Evolutionary conservation across 2,113 vertebrate species (phyloP).

Genomic region (Channa maculata): DNA sequence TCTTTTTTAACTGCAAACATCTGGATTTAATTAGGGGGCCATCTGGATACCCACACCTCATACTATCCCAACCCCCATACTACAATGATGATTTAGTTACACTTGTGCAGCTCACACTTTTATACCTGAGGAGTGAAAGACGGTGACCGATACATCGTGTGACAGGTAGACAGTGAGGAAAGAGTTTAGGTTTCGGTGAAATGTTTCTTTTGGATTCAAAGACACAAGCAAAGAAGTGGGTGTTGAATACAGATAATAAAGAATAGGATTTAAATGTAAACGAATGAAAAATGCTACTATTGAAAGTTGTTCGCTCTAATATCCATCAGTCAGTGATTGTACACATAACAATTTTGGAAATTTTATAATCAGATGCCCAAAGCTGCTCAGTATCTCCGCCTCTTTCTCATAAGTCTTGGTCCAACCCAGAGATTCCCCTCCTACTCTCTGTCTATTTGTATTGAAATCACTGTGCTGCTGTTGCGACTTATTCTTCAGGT

Average conservation of each 20-base stretch:
- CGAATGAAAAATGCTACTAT: too few relatives aligned
- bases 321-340: too few relatives aligned
- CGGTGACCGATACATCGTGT: conserved; percentile 20
- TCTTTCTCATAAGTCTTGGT: conserved; percentile 17
- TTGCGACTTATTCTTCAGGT: conserved; percentile 23
- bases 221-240: too few relatives aligned
- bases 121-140: conserved; percentile 68
- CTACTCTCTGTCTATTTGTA: conserved; percentile 59
- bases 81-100: conserved; percentile 63
- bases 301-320: too few relatives aligned
- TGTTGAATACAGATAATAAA: too few relatives aligned
- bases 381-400: background rate
- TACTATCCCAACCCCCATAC: background rate
- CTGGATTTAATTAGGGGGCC: conserved; percentile 77
- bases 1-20: conserved; percentile 61
- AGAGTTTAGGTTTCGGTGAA: background rate
- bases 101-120: conserved; percentile 38
- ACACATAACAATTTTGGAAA: too few relatives aligned
- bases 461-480: conserved; percentile 37
- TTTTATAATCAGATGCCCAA: too few relatives aligned
- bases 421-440: conserved; percentile 42
- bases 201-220: background rate
- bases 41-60: conserved; percentile 62
- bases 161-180: background rate
- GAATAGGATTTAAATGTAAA: too few relatives aligned